phyloP scores from a whole-genome alignment of 1,140 invertebrate species.

The Nephila pilipes region DNA sequence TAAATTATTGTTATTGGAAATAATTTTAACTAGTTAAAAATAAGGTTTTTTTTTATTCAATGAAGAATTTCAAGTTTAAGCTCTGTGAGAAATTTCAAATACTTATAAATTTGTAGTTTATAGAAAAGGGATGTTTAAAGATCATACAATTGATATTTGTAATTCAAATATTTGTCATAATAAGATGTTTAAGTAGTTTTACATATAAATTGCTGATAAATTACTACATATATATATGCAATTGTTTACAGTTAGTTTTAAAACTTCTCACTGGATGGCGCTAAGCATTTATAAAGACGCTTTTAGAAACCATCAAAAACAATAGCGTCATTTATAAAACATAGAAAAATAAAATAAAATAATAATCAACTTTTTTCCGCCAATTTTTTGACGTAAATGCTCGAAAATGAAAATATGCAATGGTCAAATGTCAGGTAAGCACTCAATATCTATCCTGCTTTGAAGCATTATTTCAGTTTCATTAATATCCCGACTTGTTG shows the following conservation, averaged over 20 bases:
- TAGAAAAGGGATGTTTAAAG: too few relatives aligned
- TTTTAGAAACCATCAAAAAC: constrained; percentile 9
- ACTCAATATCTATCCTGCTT: not conserved
- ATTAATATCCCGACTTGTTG: not conserved
- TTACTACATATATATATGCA: not conserved
- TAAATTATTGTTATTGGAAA: too few relatives aligned
- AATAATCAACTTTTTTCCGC: not conserved
- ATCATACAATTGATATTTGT: too few relatives aligned
- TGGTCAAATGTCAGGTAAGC: not conserved
- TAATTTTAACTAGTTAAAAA: too few relatives aligned
- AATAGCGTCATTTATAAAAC: constrained; percentile 46
- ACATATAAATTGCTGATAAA: not conserved
- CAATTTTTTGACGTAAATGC: not conserved
- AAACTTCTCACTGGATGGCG: constrained; percentile 67
- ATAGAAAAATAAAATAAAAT: not conserved
- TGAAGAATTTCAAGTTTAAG: too few relatives aligned
- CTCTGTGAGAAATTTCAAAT: too few relatives aligned
- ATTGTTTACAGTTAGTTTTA: constrained; percentile 57
- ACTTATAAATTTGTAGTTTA: too few relatives aligned
- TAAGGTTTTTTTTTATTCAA: too few relatives aligned
- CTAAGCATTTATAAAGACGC: constrained; percentile 17
- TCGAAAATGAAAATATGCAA: too few relatives aligned
- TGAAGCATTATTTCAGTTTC: not conserved
- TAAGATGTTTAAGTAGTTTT: too few relatives aligned
- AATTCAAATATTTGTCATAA: too few relatives aligned